Evolutionary conservation across 2,888 invertebrate genomes (phyloP), one percentile per base, ranked within the genome.

Genomic region (Apamea sordens): DNA sequence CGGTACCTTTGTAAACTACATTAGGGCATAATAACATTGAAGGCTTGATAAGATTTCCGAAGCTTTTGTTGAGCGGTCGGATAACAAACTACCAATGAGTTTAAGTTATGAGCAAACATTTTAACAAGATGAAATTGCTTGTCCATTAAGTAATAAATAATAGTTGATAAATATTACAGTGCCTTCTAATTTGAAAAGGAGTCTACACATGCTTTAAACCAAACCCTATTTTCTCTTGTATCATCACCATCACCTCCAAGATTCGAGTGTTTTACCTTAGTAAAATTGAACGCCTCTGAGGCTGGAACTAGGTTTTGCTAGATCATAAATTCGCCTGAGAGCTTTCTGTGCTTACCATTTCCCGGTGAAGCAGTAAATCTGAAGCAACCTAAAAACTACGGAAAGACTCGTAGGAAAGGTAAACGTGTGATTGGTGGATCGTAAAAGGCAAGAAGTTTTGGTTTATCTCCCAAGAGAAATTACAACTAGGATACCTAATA

Each of bases 321-420:
- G 69, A 77, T 67, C 73, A 86, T 83, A 83, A 83, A 83, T 84
- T 63, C 28, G 3, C 18, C 47, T 77, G 73, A 86, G 10, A 83
- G 70, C 65, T 73, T 67, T 70, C 83, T 73, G 56, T 70, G 64
- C 70, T 73, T 59, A 73, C 73, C 15, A 65, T 73, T 73, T 70
- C 41, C 59, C 63, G 47, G 50, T 36, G 63, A 67, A 77, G 73
- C 77, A 70, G 70, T 84, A 84, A 84, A 83, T 86, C 83, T 71
- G 32, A 63, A 63, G 59, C n/a, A 64, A 72, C 56, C 70, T 67
- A 56, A 70, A 74, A 77, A 61, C 71, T 82, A 32, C 44, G 56
- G 59, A 82, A 71, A 44, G 82, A 44, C 50, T 81, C 69, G 44
- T 70, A 81, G 68, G 21, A 67, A 68, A 68, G 76, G 63, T 76